Percentiles rank a stretch among this genome's conserved stretches.
phyloP scores from a whole-genome alignment of 2,797 vertebrate genomes.

The Pempheris klunzingeri region DNA sequence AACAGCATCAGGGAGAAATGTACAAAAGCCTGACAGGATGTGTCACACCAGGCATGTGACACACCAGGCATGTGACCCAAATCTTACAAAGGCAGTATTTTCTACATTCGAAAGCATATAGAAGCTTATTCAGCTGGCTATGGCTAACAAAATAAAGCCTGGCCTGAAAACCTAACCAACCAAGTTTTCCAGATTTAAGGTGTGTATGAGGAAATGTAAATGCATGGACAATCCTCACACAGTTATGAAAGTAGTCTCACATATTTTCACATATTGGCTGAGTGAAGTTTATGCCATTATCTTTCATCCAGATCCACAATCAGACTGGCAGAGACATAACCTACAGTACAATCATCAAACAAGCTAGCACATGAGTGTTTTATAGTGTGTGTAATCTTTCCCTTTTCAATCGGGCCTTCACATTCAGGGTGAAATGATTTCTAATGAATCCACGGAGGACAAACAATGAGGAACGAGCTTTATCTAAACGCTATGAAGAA shows the following conservation, averaged over 20 bases:
- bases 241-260: no score
- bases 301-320: constrained; percentile 64
- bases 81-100: constrained; percentile 22
- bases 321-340: constrained; percentile 50
- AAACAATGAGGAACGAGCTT: constrained; percentile 30
- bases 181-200: background rate
- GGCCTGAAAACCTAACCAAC: constrained; percentile 24
- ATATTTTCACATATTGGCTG: constrained; percentile 53
- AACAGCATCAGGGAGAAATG: background rate
- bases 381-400: constrained; percentile 34
- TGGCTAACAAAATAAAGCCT: constrained; percentile 9
- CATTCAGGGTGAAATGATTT: constrained; percentile 31
- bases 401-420: constrained; percentile 35
- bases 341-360: constrained; percentile 55
- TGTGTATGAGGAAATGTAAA: constrained; percentile 1
- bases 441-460: constrained; percentile 53
- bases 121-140: constrained; percentile 22
- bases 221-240: constrained; percentile 20
- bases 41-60: background rate
- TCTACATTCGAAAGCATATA: constrained; percentile 20
- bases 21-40: background rate
- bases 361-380: constrained; percentile 51
- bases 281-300: constrained; percentile 40
- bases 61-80: background rate
- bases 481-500: constrained; percentile 1